A percentile compares a stretch with the other conserved stretches of the same genome.
phyloP scores from a whole-genome alignment of 2,113 vertebrate species.

The Sakesphorus luctuosus region DNA sequence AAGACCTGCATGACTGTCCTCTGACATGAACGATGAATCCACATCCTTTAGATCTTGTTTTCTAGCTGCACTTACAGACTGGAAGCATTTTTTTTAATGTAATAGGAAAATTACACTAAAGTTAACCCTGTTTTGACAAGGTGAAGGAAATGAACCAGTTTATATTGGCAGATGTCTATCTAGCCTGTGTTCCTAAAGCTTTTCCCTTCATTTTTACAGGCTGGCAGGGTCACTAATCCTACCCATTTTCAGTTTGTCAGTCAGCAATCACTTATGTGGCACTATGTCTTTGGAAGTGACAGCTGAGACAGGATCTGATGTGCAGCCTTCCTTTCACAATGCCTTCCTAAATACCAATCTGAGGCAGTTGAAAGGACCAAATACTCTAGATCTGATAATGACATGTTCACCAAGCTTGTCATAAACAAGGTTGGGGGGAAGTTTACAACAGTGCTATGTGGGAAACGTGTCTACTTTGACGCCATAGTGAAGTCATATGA shows the following conservation, averaged over 20 bases:
- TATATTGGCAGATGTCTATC: not conserved
- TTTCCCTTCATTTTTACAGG: not conserved
- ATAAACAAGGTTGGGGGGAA: not conserved
- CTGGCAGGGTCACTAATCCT: not conserved
- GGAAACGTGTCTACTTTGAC: not conserved
- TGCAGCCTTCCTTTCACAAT: not conserved
- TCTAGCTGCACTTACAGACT: not conserved
- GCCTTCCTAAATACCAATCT: not conserved
- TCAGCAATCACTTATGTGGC: slow-evolving; percentile 14
- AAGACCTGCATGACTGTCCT: not conserved
- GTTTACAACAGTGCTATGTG: not conserved
- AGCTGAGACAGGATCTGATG: slow-evolving; percentile 28
- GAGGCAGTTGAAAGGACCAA: not conserved
- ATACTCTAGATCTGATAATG: not conserved
- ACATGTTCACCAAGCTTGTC: not conserved
- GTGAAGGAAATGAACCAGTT: not conserved
- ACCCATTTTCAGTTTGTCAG: slow-evolving; percentile 27
- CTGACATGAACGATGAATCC: not conserved
- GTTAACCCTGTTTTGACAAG: not conserved
- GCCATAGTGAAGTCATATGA: not conserved
- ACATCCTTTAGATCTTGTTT: not conserved
- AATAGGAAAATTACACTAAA: not conserved
- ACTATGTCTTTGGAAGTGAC: not conserved
- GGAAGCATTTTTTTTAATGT: not conserved
- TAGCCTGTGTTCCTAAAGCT: not conserved